A percentile compares a stretch with the other conserved stretches of the same genome.
phyloP scores from a whole-genome alignment of 2,797 vertebrate genomes.

The Onychomys leucogaster region DNA sequence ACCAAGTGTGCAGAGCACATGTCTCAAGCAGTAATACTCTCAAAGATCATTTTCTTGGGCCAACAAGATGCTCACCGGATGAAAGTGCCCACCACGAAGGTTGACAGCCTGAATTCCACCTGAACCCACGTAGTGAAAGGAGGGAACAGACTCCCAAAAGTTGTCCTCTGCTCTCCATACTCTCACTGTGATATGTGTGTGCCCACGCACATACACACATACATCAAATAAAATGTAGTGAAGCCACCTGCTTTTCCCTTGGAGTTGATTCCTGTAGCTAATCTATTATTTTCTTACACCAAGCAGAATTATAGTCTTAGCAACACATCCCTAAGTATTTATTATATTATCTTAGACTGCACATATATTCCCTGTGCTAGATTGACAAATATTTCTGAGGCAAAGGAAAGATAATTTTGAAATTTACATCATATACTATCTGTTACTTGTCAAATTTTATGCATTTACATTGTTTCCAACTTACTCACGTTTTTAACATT shows the following conservation, averaged over 20 bases:
- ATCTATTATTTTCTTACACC: slow-evolving; percentile 14
- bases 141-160: neutral
- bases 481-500: neutral
- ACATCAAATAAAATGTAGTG: neutral
- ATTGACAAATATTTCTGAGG: slow-evolving; percentile 58
- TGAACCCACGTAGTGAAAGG: neutral
- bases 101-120: neutral
- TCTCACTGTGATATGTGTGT: neutral
- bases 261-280: neutral
- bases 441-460: slow-evolving; percentile 46
- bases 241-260: neutral
- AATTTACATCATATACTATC: neutral
- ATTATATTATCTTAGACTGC: slow-evolving; percentile 16
- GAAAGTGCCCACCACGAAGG: neutral
- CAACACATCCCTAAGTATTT: neutral
- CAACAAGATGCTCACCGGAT: neutral
- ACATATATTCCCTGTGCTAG: neutral
- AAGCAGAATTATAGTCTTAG: slow-evolving; percentile 41
- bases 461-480: slow-evolving; percentile 25
- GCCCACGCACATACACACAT: neutral
- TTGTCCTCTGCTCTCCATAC: neutral
- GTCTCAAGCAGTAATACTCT: neutral
- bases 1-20: neutral
- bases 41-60: neutral
- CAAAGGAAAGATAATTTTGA: slow-evolving; percentile 36